Evolutionary conservation across 2,888 invertebrate genomes (phyloP).

Genomic region (Steinernema carpocapsae): DNA sequence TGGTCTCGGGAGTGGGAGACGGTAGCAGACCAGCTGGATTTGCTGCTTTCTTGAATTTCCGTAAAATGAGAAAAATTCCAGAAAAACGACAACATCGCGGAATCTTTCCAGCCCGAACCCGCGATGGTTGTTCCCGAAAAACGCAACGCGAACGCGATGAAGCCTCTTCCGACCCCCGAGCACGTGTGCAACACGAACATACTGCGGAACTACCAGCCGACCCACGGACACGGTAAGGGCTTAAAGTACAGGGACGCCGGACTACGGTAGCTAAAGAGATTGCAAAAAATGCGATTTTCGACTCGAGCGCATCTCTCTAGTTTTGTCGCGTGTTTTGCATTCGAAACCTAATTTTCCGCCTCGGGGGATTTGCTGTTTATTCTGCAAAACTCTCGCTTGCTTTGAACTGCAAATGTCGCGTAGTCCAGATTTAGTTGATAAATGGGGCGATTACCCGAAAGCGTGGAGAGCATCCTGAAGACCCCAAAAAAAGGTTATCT

Average conservation of each 20-base stretch:
- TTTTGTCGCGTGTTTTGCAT: no score
- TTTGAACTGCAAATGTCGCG: no score
- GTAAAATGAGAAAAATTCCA: not conserved
- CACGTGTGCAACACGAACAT: conserved; percentile 58
- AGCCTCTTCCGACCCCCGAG: conserved; percentile 46
- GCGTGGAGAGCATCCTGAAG: no score
- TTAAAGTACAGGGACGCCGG: not conserved
- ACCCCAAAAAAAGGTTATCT: no score
- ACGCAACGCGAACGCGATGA: conserved; percentile 42
- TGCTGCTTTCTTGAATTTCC: not conserved
- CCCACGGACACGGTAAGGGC: conserved; percentile 54
- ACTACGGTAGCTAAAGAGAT: not conserved
- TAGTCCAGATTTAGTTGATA: no score
- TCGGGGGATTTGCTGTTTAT: no score
- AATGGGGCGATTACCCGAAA: no score
- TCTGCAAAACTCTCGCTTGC: no score
- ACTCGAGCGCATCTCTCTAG: no score
- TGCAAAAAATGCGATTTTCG: not conserved
- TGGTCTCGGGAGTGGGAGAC: not conserved
- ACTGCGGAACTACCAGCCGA: conserved; percentile 53
- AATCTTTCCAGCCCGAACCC: not conserved
- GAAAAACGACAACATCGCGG: not conserved
- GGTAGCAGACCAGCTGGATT: not conserved
- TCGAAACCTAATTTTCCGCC: no score
- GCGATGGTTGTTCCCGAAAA: conserved; percentile 36